These are phyloP conservation scores for Bubalus kerabau DNA, from an alignment of 2,113 vertebrate species.

Conservation along the genomic window DNA sequence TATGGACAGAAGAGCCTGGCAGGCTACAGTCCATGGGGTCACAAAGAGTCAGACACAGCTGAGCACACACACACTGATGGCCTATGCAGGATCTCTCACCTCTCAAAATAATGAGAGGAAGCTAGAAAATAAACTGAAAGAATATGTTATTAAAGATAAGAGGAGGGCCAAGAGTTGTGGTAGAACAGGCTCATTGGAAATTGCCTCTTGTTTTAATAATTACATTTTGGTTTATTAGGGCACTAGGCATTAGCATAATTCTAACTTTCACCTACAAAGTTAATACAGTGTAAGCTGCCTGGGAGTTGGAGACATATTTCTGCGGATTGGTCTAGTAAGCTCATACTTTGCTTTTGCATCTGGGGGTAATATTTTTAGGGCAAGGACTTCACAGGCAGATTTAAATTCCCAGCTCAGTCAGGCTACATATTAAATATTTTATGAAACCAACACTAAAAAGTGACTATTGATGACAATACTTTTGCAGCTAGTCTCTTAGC, in stretches of 20 bases:
- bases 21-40: background rate
- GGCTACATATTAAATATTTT: background rate
- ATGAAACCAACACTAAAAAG: constrained; percentile 23
- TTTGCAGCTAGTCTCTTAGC: background rate
- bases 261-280: background rate
- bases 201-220: background rate
- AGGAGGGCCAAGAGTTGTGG: background rate
- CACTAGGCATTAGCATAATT: background rate
- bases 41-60: background rate
- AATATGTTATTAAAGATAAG: background rate
- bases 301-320: background rate
- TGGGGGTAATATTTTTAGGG: background rate
- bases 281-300: constrained; percentile 12
- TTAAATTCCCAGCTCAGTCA: constrained; percentile 2
- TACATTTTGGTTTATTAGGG: background rate
- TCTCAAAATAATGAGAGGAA: background rate
- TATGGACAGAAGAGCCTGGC: background rate
- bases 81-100: background rate
- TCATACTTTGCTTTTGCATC: constrained; percentile 8
- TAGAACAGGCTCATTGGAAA: background rate
- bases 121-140: background rate
- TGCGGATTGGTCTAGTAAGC: background rate
- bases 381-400: constrained; percentile 7
- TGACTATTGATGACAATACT: background rate
- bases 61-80: background rate